Conservation (phyloP, 2,888 invertebrate genomes). For the Cristatella mucedo region DNA sequence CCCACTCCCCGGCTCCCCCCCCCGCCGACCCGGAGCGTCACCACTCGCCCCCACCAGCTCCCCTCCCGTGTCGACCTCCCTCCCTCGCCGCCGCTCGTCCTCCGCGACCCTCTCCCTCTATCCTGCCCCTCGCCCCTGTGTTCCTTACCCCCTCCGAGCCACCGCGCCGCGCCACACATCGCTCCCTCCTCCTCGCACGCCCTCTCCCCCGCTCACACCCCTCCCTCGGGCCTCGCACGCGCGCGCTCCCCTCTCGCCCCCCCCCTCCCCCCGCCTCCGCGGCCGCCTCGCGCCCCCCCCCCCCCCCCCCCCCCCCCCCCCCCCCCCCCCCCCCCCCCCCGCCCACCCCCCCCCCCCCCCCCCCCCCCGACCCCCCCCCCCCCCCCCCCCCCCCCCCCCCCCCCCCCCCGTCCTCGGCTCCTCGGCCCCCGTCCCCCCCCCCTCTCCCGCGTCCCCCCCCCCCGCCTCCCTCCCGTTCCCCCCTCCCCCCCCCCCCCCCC, state of each 20-base stretch:
- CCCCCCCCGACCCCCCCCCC: background rate
- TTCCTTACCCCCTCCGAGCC: too few relatives aligned
- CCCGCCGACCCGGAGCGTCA: too few relatives aligned
- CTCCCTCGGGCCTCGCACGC: background rate
- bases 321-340: background rate
- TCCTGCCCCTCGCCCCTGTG: too few relatives aligned
- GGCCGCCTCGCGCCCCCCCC: background rate
- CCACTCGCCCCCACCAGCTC: too few relatives aligned
- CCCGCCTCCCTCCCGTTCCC: background rate
- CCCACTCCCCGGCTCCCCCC: too few relatives aligned
- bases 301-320: background rate
- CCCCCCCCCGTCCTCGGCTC: background rate
- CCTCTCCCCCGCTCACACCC: too few relatives aligned
- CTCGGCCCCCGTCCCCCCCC: background rate
- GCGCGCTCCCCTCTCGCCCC: background rate
- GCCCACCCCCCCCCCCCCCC: background rate
- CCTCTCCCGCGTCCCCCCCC: background rate
- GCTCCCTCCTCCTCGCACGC: too few relatives aligned
- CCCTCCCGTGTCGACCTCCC: too few relatives aligned
- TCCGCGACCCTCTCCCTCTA: too few relatives aligned
- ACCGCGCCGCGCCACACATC: too few relatives aligned
- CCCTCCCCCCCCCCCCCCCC: constrained; percentile 6
- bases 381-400: constrained; percentile 1
- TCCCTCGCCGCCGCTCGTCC: too few relatives aligned
- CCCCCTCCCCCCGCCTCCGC: background rate